A percentile compares a stretch with the other conserved stretches of the same genome.
Conservation (phyloP, 2,113 vertebrate genomes). For the Hippocampus abdominalis region DNA sequence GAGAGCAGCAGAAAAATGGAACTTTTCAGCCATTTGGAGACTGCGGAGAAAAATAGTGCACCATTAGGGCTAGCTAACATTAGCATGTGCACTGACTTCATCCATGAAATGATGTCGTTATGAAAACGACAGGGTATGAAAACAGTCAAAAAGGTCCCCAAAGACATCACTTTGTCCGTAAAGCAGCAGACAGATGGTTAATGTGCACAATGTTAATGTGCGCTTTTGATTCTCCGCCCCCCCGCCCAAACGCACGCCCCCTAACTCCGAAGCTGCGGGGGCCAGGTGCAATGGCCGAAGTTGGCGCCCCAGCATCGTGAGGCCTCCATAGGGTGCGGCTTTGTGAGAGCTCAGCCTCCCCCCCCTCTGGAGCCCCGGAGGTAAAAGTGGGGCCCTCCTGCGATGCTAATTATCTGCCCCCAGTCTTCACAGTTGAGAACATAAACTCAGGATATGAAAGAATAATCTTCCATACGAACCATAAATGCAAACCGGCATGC, state of each 20-base stretch:
- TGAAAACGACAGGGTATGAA: constrained; percentile 1
- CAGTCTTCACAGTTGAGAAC: constrained; percentile 9
- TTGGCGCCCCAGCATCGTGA: constrained; percentile 37
- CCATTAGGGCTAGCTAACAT: background rate
- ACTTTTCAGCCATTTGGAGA: background rate
- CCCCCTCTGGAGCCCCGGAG: constrained; percentile 46
- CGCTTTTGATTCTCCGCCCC: constrained; percentile 17
- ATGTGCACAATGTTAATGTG: constrained; percentile 10
- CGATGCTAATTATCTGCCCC: constrained; percentile 33
- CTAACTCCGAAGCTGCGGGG: constrained; percentile 14
- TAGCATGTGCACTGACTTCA: background rate
- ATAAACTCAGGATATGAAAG: constrained; percentile 33
- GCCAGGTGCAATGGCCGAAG: constrained; percentile 57
- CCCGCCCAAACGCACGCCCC: constrained; percentile 1
- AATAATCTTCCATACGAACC: constrained; percentile 22
- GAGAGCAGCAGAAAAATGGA: background rate
- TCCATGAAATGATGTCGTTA: constrained; percentile 27
- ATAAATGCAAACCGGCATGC: background rate
- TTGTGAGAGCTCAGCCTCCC: constrained; percentile 46
- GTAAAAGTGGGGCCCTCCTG: constrained; percentile 33
- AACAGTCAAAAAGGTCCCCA: constrained; percentile 16
- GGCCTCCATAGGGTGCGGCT: constrained; percentile 51
- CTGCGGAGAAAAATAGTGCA: background rate
- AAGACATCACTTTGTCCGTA: constrained; percentile 28
- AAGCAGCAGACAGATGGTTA: constrained; percentile 41